phyloP scores from a whole-genome alignment of 2,888 invertebrate genomes.

The Chaitophorus viminalis region DNA sequence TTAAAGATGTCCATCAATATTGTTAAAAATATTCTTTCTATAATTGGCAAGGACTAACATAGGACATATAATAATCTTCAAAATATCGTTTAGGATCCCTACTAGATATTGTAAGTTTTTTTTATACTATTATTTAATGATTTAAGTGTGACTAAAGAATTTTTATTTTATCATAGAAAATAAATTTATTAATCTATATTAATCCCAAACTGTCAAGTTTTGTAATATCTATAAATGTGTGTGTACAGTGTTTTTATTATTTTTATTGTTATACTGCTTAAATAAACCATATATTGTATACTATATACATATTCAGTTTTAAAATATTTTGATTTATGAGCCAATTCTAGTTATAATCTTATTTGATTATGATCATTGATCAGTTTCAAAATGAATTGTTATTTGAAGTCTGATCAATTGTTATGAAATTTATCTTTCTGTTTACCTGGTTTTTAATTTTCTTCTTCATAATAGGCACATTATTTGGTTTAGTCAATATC shows the following conservation, averaged over 20 bases:
- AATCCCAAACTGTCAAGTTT: background rate
- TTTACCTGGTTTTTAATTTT: background rate
- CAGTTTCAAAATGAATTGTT: no score
- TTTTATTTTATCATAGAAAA: background rate
- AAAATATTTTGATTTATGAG: background rate
- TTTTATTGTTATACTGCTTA: background rate
- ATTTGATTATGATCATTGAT: no score
- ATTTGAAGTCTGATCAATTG: background rate
- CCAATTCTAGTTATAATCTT: background rate
- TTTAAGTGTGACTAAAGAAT: no score
- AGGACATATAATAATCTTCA: no score
- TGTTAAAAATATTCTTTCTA: no score
- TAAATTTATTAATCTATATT: background rate
- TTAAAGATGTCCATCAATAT: no score
- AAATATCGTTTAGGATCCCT: no score
- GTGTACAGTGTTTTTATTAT: conserved; percentile 10
- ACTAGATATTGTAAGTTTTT: background rate
- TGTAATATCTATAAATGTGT: background rate
- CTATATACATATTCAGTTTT: background rate
- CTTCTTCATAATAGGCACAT: background rate
- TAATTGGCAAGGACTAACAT: no score
- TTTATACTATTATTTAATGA: background rate
- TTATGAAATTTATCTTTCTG: background rate
- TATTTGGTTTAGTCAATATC: no score
- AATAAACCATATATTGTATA: background rate